Evolutionary conservation across 2,113 vertebrate species (phyloP).

Genomic region (Brachypteracias leptosomus): DNA sequence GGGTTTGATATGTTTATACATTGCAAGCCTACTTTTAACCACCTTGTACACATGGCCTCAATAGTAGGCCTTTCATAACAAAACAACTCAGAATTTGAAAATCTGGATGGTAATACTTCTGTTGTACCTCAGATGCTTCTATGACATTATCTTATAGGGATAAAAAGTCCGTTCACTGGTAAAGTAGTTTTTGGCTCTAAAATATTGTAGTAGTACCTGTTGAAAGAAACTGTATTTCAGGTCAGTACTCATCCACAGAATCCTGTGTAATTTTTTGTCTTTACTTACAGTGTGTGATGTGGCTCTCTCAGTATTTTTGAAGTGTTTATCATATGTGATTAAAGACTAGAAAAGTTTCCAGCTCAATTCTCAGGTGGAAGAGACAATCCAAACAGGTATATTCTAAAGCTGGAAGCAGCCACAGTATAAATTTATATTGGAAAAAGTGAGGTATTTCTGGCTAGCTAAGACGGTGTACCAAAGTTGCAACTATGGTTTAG

Average conservation of each 20-base stretch:
- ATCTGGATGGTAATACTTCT: neutral
- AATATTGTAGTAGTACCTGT: neutral
- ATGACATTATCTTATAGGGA: neutral
- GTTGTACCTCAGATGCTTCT: neutral
- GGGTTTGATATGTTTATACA: neutral
- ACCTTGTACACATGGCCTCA: neutral
- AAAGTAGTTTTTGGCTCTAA: neutral
- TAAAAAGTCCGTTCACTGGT: neutral
- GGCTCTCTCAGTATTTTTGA: neutral
- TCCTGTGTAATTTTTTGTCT: neutral
- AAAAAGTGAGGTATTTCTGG: neutral
- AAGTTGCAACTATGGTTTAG: neutral
- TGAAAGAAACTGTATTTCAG: neutral
- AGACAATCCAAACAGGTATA: neutral
- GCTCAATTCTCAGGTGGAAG: neutral
- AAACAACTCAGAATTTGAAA: neutral
- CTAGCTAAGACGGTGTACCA: neutral
- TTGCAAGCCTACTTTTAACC: neutral
- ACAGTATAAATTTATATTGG: neutral
- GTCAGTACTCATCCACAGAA: neutral
- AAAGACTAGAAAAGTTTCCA: neutral
- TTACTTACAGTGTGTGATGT: neutral
- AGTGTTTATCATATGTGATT: neutral
- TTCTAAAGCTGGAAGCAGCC: neutral
- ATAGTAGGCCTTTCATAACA: neutral